Percentiles rank a stretch among this genome's conserved stretches.
Evolutionary conservation across 2,797 vertebrate genomes (phyloP).

Genomic region (Cephalopachus bancanus): DNA sequence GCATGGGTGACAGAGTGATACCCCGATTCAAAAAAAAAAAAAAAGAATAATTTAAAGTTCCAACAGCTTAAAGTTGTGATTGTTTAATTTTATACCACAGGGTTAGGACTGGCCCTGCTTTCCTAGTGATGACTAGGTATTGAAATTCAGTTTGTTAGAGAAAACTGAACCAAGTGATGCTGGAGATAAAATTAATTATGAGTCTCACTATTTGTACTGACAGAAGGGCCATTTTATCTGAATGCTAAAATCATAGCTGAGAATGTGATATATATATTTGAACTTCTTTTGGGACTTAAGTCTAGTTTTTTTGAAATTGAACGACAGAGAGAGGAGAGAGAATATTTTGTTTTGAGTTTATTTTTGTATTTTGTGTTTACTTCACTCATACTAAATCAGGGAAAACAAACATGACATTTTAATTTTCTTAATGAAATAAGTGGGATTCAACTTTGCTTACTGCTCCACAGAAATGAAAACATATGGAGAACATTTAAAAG

Average conservation of each 20-base stretch:
- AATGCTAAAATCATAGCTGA: constrained; percentile 20
- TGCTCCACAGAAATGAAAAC: constrained; percentile 49
- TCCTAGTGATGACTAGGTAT: not conserved
- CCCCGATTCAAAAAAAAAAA: too few species aligned
- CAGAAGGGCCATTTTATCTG: not conserved
- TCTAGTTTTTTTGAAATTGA: constrained; percentile 10
- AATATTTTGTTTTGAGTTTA: constrained; percentile 24
- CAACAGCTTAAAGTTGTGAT: not conserved
- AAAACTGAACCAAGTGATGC: not conserved
- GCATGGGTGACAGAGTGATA: too few species aligned
- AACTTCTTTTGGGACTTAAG: not conserved
- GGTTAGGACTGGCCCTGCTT: not conserved
- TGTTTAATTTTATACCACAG: not conserved
- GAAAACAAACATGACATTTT: constrained; percentile 50
- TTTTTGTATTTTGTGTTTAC: constrained; percentile 48
- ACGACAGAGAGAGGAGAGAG: not conserved
- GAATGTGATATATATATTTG: not conserved
- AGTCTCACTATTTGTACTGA: not conserved
- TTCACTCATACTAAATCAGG: constrained; percentile 20
- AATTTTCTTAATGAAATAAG: constrained; percentile 59
- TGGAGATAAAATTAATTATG: not conserved
- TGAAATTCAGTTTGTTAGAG: not conserved
- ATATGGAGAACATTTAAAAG: constrained; percentile 31
- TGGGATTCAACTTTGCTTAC: not conserved
- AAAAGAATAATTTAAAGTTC: not conserved